A percentile compares a stretch with the other conserved stretches of the same genome.
phyloP scores from a whole-genome alignment of 1,140 invertebrate genomes.

The Mercenaria mercenaria region DNA sequence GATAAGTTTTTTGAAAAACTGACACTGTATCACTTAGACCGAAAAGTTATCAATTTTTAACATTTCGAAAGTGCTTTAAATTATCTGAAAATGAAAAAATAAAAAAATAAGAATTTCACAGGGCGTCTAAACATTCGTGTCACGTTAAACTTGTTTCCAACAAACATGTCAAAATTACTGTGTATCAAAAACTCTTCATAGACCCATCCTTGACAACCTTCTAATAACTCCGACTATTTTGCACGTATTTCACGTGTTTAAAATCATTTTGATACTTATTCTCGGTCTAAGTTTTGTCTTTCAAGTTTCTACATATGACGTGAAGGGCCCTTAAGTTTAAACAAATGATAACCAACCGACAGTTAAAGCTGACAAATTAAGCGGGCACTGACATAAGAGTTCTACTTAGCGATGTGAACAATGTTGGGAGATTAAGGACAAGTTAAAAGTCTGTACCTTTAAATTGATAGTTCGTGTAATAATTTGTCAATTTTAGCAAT shows the following conservation, averaged over 20 bases:
- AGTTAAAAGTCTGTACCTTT: neutral
- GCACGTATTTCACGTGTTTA: constrained; percentile 48
- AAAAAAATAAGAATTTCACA: constrained; percentile 2
- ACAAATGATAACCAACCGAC: constrained; percentile 40
- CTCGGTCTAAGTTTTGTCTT: neutral
- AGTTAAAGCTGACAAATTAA: constrained; percentile 57
- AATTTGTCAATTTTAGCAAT: constrained; percentile 25
- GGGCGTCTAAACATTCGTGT: constrained; percentile 54
- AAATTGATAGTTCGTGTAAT: constrained; percentile 64
- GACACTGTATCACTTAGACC: neutral
- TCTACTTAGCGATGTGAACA: constrained; percentile 3
- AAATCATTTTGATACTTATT: constrained; percentile 61
- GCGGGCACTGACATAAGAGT: constrained; percentile 5
- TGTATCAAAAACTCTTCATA: constrained; percentile 30
- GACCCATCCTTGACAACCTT: neutral
- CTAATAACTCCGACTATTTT: constrained; percentile 23
- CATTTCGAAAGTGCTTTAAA: neutral
- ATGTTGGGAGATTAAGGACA: constrained; percentile 26
- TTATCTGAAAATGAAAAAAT: neutral
- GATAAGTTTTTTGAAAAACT: neutral
- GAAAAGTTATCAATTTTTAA: neutral
- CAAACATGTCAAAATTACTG: constrained; percentile 28
- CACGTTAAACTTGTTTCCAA: constrained; percentile 1
- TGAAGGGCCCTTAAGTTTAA: constrained; percentile 23
- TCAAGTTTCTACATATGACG: constrained; percentile 27